Base-by-base conservation (phyloP, 2,113 vertebrate species). In the Labrus mixtus region DNA sequence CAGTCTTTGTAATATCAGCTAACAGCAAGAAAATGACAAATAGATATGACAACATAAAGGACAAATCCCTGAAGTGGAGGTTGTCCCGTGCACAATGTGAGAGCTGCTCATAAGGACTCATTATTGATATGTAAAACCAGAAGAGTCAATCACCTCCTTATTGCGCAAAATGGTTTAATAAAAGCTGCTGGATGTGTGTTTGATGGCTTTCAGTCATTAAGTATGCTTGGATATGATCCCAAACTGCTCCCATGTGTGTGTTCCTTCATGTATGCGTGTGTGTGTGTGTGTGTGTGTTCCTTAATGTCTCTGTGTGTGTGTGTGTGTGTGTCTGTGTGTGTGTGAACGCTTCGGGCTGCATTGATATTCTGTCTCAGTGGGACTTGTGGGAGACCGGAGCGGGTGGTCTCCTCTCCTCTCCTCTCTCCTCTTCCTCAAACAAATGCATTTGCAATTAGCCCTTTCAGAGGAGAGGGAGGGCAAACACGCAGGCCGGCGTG, bases 361-460 rank as follows among this genome's bases (percentile, higher is more conserved):
- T 91, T 89, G 81, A 88, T 93, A 87, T 89, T 87, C 81, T 0
- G 45, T 81, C 82, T 84, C 82, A 48, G 70, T 63, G 87, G 84
- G 82, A 83, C 66, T 68, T 74, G 69, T 51, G 78, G 84, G 79
- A 79, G 67, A 55, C 54, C 36, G 57, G 55, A 79, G 81, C 68
- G 48, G 81, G 72, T 29, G 82, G 69, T 68, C 79, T 82, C 75
- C 79, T 88, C 79, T 92, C 87, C 79, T 88, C 79, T 92, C 87
- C 80, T 91, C 79, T 88, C 79, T 92, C 87, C 80, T 91, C 88
- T 83, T 93, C 90, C 87, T 95, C 93, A 95, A 95, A 94, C 94
- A 95, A 94, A 94, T 93, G 93, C 94, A 91, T 94, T 88, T 90
- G 92, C 92, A 93, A 95, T 95, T 93, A 95, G 93, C 91, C 91